A percentile compares a stretch with the other conserved stretches of the same genome.
phyloP scores from a whole-genome alignment of 2,113 vertebrate genomes.

The Lynx canadensis region DNA sequence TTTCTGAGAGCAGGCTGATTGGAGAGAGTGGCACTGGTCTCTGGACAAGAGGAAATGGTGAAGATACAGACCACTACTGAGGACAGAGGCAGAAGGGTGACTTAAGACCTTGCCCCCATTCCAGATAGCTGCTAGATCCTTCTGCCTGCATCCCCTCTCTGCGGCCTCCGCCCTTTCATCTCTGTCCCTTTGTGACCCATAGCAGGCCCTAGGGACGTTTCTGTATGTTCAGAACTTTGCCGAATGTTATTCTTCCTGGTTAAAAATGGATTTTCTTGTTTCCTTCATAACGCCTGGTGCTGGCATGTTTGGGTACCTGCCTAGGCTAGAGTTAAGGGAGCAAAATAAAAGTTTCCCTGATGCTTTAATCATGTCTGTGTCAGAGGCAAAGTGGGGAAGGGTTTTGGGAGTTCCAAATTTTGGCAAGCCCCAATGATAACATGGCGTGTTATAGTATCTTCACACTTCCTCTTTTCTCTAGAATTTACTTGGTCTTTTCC shows the following conservation, averaged over 20 bases:
- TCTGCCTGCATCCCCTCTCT: fast-evolving
- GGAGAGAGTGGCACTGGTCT: not conserved
- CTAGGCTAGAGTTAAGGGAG: not conserved
- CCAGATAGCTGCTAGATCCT: fast-evolving
- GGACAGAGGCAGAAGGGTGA: not conserved
- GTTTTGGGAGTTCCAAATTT: not conserved
- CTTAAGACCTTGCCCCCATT: not conserved
- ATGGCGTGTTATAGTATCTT: not conserved
- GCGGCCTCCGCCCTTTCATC: not conserved
- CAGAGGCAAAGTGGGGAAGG: not conserved
- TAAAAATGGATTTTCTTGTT: conserved; percentile 11
- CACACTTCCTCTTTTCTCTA: not conserved
- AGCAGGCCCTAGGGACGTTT: not conserved
- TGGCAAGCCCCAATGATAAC: not conserved
- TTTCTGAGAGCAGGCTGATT: not conserved
- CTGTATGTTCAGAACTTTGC: not conserved
- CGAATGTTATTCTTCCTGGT: not conserved
- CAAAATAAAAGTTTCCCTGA: not conserved
- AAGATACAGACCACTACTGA: not conserved
- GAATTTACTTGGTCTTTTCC: not conserved
- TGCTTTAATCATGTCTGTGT: not conserved
- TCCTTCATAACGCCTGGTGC: not conserved
- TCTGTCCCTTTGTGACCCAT: not conserved
- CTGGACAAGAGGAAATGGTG: not conserved
- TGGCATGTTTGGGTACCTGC: not conserved